Evolutionary conservation across 2,113 vertebrate species (phyloP).

Genomic region (Chiloscyllium plagiosum): DNA sequence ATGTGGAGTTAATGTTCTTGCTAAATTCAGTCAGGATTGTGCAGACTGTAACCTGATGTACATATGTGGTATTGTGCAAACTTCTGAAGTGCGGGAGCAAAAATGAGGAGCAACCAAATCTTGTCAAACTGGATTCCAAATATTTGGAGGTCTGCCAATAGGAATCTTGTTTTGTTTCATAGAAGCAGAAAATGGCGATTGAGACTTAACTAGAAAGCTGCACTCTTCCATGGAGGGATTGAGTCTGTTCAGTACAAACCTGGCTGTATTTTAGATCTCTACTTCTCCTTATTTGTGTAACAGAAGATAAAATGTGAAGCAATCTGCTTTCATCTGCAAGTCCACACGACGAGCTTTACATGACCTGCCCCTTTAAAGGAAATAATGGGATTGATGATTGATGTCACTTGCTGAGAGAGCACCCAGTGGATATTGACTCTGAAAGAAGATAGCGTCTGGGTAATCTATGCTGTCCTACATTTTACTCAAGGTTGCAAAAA

Average conservation of each 20-base stretch:
- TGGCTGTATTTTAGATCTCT: conserved; percentile 6
- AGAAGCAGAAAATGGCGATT: not conserved
- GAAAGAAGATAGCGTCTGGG: conserved; percentile 24
- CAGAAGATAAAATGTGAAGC: not conserved
- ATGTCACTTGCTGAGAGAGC: conserved; percentile 30
- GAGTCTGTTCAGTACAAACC: not conserved
- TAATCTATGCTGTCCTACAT: conserved; percentile 31
- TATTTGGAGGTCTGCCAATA: conserved; percentile 25
- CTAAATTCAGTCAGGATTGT: not conserved
- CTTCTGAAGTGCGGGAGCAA: conserved; percentile 7
- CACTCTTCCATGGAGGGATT: not conserved
- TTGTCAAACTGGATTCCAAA: conserved; percentile 33
- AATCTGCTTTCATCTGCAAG: conserved; percentile 24
- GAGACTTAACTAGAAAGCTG: not conserved
- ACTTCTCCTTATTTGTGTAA: not conserved
- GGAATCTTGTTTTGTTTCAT: conserved; percentile 33
- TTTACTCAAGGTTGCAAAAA: conserved; percentile 37
- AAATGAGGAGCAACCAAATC: conserved; percentile 7
- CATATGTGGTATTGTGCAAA: too few species aligned
- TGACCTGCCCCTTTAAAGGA: conserved; percentile 28
- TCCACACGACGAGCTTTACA: not conserved
- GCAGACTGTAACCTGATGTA: not conserved
- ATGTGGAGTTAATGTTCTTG: not conserved
- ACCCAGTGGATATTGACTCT: not conserved
- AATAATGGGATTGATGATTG: conserved; percentile 35